Evolutionary conservation across 2,113 vertebrate species (phyloP).

Genomic region (Chitala chitala): DNA sequence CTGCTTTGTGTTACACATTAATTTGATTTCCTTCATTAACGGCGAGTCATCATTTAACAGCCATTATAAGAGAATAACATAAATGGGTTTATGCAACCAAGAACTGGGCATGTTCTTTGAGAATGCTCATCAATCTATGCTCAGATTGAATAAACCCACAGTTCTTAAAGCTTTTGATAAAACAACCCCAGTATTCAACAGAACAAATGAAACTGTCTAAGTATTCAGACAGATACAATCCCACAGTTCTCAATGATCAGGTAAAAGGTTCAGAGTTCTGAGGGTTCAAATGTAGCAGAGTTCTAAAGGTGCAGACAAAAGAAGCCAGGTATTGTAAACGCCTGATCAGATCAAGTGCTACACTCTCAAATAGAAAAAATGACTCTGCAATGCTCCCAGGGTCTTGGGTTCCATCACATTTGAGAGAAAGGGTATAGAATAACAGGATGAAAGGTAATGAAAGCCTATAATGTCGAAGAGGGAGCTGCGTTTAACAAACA

Average conservation of each 20-base stretch:
- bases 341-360: neutral
- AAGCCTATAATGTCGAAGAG: slow-evolving; percentile 26
- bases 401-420: slow-evolving; percentile 21
- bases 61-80: neutral
- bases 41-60: neutral
- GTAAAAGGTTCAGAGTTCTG: no score
- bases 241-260: no score
- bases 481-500: slow-evolving; percentile 24
- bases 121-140: neutral
- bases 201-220: neutral
- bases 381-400: neutral
- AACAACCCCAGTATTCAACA: neutral
- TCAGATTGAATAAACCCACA: neutral
- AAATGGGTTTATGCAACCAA: neutral
- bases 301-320: neutral
- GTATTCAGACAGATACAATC: neutral
- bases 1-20: neutral
- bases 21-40: neutral
- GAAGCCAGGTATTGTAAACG: neutral
- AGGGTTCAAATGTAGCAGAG: neutral
- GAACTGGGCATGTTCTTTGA: neutral
- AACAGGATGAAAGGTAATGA: slow-evolving; percentile 8
- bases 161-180: neutral
- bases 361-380: no score
- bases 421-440: slow-evolving; percentile 19